Evolutionary conservation across 2,888 invertebrate genomes (phyloP).

Genomic region (Nemurella pictetii): DNA sequence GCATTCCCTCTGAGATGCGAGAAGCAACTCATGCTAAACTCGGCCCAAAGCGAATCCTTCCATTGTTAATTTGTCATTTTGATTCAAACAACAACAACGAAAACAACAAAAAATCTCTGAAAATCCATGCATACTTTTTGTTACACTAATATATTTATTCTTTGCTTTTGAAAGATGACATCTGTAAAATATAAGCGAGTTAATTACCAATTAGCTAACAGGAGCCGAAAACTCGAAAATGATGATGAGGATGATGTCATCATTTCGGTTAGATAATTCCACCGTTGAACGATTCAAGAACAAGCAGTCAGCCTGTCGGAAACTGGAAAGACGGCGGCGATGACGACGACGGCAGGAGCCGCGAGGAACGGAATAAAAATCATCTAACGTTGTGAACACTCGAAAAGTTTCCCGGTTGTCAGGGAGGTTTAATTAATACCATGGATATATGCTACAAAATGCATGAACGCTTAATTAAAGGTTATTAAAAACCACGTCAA

Average conservation of each 20-base stretch:
- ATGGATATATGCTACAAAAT: not conserved
- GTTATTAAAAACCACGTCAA: not conserved
- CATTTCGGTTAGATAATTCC: not conserved
- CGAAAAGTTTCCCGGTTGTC: not conserved
- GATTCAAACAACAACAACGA: not conserved
- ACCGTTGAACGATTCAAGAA: too few species aligned
- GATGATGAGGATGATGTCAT: slow-evolving; percentile 3
- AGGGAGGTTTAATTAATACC: not conserved
- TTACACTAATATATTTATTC: not conserved
- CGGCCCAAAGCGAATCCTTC: too few species aligned
- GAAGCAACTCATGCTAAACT: too few species aligned
- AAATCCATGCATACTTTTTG: not conserved
- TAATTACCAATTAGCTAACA: not conserved
- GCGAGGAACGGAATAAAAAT: not conserved
- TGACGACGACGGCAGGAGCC: not conserved
- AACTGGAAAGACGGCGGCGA: too few species aligned
- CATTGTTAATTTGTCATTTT: not conserved
- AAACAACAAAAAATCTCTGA: not conserved
- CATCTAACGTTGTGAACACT: not conserved
- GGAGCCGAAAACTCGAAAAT: not conserved
- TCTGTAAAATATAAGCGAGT: not conserved
- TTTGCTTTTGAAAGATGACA: not conserved
- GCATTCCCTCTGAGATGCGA: too few species aligned
- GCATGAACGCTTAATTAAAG: not conserved
- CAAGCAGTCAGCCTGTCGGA: not conserved